These are phyloP conservation scores for Monarcha castaneiventris DNA, from an alignment of 2,113 vertebrate species.

Conservation along the genomic window DNA sequence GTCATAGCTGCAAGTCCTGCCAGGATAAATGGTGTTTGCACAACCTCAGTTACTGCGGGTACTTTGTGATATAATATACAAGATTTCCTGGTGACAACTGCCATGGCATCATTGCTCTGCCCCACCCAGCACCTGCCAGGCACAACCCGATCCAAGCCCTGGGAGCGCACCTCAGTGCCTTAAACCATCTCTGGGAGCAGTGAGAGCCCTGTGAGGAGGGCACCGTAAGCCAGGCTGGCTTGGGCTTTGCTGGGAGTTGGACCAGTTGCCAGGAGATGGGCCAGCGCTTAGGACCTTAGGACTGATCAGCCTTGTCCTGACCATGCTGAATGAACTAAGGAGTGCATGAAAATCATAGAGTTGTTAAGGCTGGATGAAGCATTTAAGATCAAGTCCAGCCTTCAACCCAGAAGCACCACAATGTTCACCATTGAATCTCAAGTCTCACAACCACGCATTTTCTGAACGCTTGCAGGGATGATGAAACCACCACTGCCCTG, in stretches of 20 bases:
- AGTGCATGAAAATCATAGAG: background rate
- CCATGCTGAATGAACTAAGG: background rate
- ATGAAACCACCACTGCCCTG: background rate
- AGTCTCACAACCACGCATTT: background rate
- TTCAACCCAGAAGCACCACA: background rate
- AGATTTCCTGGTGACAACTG: background rate
- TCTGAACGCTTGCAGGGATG: background rate
- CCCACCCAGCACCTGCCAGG: background rate
- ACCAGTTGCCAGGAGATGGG: background rate
- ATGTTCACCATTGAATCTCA: background rate
- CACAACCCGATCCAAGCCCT: accelerated
- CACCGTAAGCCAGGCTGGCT: background rate
- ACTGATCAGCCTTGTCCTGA: background rate
- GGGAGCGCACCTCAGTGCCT: background rate
- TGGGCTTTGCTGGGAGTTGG: background rate
- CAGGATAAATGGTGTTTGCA: constrained; percentile 3
- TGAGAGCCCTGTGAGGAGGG: accelerated
- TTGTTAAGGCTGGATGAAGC: background rate
- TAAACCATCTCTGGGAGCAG: background rate
- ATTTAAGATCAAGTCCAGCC: background rate
- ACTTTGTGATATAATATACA: background rate
- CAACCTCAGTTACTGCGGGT: background rate
- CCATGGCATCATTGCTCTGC: accelerated
- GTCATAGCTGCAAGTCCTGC: background rate
- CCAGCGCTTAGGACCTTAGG: no score